A percentile compares a stretch with the other conserved stretches of the same genome.
Conservation (phyloP, 1,140 invertebrate genomes). For the Dufourea novaeangliae region DNA sequence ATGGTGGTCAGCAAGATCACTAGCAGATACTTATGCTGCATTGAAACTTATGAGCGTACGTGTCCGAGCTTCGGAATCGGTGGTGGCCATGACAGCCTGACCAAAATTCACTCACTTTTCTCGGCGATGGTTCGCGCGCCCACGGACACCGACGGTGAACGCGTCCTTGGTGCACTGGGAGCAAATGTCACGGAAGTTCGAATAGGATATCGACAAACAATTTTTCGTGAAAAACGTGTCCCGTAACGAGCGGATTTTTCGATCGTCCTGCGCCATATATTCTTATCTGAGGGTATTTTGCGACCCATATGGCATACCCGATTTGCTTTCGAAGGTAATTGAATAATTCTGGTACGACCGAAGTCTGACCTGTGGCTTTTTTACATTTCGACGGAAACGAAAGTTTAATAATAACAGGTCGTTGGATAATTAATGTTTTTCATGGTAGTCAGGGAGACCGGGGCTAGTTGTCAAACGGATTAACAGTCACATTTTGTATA, state of each 20-base stretch:
- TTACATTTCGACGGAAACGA: no score
- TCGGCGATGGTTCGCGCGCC: neutral
- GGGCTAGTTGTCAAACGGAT: no score
- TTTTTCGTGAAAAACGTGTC: neutral
- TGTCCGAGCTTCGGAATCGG: conserved; percentile 55
- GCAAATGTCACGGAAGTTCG: conserved; percentile 5
- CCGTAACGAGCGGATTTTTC: conserved; percentile 9
- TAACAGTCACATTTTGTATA: no score
- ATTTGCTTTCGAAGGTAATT: neutral
- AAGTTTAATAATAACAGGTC: no score
- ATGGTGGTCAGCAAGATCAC: conserved; percentile 50
- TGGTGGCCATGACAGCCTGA: conserved; percentile 19
- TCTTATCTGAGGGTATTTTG: conserved; percentile 2
- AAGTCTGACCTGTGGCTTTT: no score
- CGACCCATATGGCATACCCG: neutral
- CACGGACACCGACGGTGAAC: no score
- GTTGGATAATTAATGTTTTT: no score
- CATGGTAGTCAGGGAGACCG: no score
- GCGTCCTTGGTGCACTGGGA: neutral
- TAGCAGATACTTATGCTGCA: conserved; percentile 51
- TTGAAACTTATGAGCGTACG: conserved; percentile 63
- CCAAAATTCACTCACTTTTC: conserved; percentile 53
- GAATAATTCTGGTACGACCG: no score
- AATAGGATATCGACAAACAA: conserved; percentile 33
- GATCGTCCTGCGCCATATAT: neutral